These are phyloP conservation scores for Torymus texanus DNA, from an alignment of 2,888 invertebrate genomes.

Conservation along the genomic window DNA sequence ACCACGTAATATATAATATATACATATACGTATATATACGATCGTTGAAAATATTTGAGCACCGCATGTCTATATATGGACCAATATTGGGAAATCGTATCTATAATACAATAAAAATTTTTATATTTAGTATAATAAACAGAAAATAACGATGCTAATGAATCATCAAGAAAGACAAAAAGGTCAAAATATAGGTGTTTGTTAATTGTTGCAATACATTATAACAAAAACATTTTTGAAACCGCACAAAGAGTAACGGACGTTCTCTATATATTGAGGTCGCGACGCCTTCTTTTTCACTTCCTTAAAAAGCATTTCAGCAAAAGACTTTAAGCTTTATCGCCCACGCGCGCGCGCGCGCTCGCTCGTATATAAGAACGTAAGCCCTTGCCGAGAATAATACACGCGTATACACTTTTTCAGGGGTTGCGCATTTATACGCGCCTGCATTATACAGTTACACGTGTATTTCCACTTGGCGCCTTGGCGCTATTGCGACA, in stretches of 20 bases:
- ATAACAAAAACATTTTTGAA: constrained; percentile 26
- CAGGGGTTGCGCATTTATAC: constrained; percentile 11
- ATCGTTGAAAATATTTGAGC: too few relatives aligned
- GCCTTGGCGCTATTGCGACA: constrained; percentile 1
- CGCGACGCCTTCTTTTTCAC: background rate
- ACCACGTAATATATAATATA: too few relatives aligned
- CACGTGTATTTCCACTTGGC: constrained; percentile 20
- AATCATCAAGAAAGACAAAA: too few relatives aligned
- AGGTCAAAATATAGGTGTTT: background rate
- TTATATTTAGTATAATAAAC: too few relatives aligned
- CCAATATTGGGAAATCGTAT: too few relatives aligned
- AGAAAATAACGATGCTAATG: too few relatives aligned
- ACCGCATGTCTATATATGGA: too few relatives aligned
- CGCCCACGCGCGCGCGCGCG: too few relatives aligned
- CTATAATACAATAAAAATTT: too few relatives aligned
- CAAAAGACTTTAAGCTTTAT: constrained; percentile 32
- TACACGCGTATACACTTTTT: background rate
- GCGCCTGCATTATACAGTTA: constrained; percentile 22
- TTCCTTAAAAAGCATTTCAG: constrained; percentile 23
- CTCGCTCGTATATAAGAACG: constrained; percentile 2
- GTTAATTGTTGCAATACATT: constrained; percentile 2
- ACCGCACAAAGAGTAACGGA: constrained; percentile 6
- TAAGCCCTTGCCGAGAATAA: constrained; percentile 16
- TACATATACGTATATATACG: too few relatives aligned
- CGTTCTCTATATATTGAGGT: constrained; percentile 32